Base-by-base conservation (phyloP, 2,888 invertebrate genomes). In the Papilio gigon region DNA sequence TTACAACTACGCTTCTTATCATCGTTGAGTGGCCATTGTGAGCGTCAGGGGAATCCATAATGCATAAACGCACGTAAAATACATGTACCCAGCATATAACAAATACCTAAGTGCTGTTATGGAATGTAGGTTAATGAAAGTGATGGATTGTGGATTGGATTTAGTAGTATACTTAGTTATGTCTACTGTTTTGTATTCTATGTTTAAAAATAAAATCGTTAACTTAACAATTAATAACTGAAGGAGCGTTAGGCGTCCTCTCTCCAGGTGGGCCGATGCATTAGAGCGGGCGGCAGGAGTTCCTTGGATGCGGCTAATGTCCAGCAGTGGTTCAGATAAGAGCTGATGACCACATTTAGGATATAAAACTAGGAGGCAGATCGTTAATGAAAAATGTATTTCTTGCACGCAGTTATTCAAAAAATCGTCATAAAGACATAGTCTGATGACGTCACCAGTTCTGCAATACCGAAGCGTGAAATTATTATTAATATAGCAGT, bases 401-500 rank as follows among this genome's bases (percentile, higher is more conserved):
- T n/a, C n/a, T 47, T 35, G n/a, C 11, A 17, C 37, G 44, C 35
- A 37, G 59, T 59, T 66, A 66, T 66, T 60, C 37, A 66, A 66
- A 59, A 22, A 12, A 47, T 47, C n/a, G 17, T 44, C 22, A 35
- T 40, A 30, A 40, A 35, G 59, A 22, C 50, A 53, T 60, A 11
- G 70, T 65, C 53, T 59, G 27, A 47, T 76, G 72, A 73, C 72
- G 67, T 74, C 64, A 72, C 35, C 35, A 70, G 72, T 71, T 71
- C 73, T 58, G 67, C 72, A 50, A 73, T 73, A 71, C 69, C 70
- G 56, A 42, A 44, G 66, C 62, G 66, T 67, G 71, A 75, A 73
- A 75, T 77, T 84, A 84, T 82, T 84, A 85, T 83, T 84, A 85
- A 84, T 83, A 81, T 72, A 72, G 75, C 76, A 33, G 62, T 61